A percentile compares a stretch with the other conserved stretches of the same genome.
Evolutionary conservation across 2,797 vertebrate species (phyloP).

Genomic region (Anableps anableps): DNA sequence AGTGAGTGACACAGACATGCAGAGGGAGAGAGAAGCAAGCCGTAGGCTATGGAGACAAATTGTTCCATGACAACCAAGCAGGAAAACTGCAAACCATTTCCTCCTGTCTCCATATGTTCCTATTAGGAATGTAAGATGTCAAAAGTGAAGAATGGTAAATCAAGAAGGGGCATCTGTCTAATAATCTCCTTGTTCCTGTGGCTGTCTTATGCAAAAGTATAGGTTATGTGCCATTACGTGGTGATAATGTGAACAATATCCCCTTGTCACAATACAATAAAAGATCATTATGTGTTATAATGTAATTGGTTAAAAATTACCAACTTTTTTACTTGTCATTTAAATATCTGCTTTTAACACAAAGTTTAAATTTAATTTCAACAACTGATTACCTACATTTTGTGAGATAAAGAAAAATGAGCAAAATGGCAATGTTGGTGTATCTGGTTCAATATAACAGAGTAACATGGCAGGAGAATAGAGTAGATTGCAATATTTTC

Average conservation of each 20-base stretch:
- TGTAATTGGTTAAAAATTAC: neutral
- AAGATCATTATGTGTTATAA: neutral
- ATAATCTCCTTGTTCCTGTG: conserved; percentile 57
- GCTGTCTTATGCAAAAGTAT: neutral
- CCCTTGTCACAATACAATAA: neutral
- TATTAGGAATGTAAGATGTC: conserved; percentile 57
- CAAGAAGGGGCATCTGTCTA: conserved; percentile 46
- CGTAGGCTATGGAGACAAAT: conserved; percentile 65
- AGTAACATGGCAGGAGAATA: neutral
- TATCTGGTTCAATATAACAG: neutral
- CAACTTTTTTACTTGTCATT: neutral
- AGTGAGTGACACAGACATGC: conserved; percentile 62
- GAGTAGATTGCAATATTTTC: neutral
- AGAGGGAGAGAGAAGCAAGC: conserved; percentile 54
- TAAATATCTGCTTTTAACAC: neutral
- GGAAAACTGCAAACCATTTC: conserved; percentile 68
- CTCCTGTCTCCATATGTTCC: conserved; percentile 41
- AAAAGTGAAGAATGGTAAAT: conserved; percentile 51
- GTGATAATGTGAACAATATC: neutral
- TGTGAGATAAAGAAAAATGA: no score
- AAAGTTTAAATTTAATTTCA: neutral
- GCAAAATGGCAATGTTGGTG: neutral
- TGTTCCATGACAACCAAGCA: conserved; percentile 78
- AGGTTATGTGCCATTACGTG: neutral
- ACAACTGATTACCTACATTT: neutral